Evolutionary conservation across 2,797 vertebrate genomes (phyloP), one percentile per base, ranked within the genome.

Genomic region (Lerista edwardsae): DNA sequence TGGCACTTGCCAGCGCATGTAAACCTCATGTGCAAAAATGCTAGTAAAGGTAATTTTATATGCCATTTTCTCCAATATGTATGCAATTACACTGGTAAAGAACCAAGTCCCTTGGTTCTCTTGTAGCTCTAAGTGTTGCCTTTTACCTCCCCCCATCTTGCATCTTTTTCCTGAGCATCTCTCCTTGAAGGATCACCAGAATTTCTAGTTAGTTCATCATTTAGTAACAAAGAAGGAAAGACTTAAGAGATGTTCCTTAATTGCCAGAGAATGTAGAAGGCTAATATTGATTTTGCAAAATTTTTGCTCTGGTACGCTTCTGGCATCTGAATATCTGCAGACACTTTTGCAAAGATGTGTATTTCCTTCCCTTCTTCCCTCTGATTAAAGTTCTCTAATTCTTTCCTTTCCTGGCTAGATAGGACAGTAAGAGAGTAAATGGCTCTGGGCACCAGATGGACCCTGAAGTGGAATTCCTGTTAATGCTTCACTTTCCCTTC

Each of bases 371-470:
- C 19, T 62, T 14, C 11, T 11, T 27, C 29, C 64, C 5, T 72
- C 39, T 2, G 34, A 72, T 71, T 61, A 73, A 31, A 44, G 3
- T 72, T 61, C 36, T 14, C 36, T 73, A 21, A 6, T 71, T 81
- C 68, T 47, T 62, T 74, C 71, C 62, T 65, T 79, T 61, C 47
- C 29, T 77, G 69, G 74, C 65, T 82, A 69, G 73, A 67, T 79
- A 25, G 31, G 36, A 67, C 10, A 11, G 31, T 7, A 79, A 51
- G 23, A 75, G 51, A 80, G 51, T 57, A 71, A n/a, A 61, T 23
- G 55, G 14, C n/a, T 88, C 86, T 90, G 84, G 81, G 84, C 64
- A 79, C 89, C 86, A 90, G 89, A 90, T 90, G 82, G 34, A 64
- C 78, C 82, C 79, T 82, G 69, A 75, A 82, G 80, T 55, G 51